Evolutionary conservation across 2,888 invertebrate species (phyloP), one percentile per base, ranked within the genome.

Genomic region (Ecliptopera silaceata): DNA sequence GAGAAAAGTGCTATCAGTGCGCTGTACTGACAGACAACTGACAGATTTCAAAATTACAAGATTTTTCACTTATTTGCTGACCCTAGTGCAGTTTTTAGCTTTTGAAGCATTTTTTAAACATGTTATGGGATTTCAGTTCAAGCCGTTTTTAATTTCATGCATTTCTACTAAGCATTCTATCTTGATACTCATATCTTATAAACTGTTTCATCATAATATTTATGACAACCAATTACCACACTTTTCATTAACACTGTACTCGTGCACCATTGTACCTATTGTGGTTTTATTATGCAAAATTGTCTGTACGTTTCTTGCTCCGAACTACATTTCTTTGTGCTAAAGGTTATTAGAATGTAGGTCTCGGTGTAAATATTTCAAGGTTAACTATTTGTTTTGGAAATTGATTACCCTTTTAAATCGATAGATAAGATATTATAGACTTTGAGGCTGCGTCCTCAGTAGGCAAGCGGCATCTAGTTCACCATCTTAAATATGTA

Each of bases 241-340:
- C 54, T 63, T 61, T 53, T 60, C 46, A 15, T 44, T 62, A 60
- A 68, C 70, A 69, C 72, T 71, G 75, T 80, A 64, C 26, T 26
- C 26, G 26, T 26, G 2, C 80, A 64, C 76, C 22, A 41, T 22
- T 41, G 42, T 26, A 10, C 10, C 36, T 74, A 87, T 86, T 87
- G 88, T 87, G 72, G 76, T 76, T 84, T 88, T 87, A 88, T 88
- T 85, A 90, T 89, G 88, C 88, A 86, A 89, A 88, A 81, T 75
- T 78, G 80, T 72, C 75, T 81, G 82, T 79, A 74, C 82, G 77
- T 80, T 79, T 80, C 71, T 69, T 71, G 73, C 72, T 71, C 73
- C 74, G 77, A 77, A 80, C 81, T 71, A 80, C 79, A 82, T 81
- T 83, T 82, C 76, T 77, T 79, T 80, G 75, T 75, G 77, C 76